Conservation (phyloP, 2,113 vertebrate species). For the Platysteira castanea region DNA sequence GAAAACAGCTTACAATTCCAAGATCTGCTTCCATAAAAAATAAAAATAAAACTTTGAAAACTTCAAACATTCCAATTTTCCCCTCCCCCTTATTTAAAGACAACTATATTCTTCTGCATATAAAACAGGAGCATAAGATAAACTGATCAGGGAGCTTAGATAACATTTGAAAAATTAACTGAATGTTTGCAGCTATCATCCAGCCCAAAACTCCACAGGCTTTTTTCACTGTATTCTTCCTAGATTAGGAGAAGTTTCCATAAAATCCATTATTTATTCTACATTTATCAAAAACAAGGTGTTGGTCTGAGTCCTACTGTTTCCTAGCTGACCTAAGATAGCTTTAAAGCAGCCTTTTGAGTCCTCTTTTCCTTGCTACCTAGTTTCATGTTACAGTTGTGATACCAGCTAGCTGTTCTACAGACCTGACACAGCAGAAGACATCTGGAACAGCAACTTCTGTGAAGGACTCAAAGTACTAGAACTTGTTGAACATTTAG, state of each 20-base stretch:
- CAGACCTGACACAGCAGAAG: background rate
- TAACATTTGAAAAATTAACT: background rate
- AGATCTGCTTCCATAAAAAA: background rate
- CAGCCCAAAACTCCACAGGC: background rate
- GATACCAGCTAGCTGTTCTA: background rate
- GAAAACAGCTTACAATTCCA: background rate
- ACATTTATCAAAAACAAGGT: background rate
- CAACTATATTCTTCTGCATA: background rate
- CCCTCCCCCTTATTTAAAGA: background rate
- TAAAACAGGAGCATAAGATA: background rate
- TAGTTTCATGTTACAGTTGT: background rate
- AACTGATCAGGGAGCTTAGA: background rate
- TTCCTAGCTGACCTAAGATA: background rate
- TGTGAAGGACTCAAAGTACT: background rate
- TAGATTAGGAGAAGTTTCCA: background rate
- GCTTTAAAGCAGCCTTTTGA: background rate
- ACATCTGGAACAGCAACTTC: background rate
- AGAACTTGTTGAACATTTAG: background rate
- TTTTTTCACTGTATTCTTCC: background rate
- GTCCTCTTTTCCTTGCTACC: background rate
- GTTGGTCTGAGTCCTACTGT: background rate
- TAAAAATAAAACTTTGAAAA: background rate
- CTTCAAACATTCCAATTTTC: background rate
- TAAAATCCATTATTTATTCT: background rate
- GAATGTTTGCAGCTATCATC: background rate